A percentile compares a stretch with the other conserved stretches of the same genome.
phyloP scores from a whole-genome alignment of 1,140 invertebrate species.

The Bombus waltoni region DNA sequence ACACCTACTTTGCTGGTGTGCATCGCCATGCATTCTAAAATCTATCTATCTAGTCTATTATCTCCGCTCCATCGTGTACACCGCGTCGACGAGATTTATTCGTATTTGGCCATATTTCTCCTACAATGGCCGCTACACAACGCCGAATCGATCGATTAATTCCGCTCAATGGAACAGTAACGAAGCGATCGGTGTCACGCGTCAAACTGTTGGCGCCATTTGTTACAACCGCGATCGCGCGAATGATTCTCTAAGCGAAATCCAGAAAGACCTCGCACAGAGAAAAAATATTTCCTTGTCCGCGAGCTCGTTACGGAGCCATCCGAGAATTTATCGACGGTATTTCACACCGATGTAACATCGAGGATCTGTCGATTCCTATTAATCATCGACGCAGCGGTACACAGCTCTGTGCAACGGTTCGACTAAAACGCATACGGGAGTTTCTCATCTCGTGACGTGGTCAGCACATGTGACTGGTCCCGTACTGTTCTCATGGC shows the following conservation, averaged over 20 bases:
- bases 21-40: background rate
- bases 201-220: background rate
- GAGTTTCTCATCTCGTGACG: conserved; percentile 55
- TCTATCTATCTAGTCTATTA: background rate
- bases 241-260: background rate
- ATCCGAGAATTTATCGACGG: conserved; percentile 57
- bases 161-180: conserved; percentile 15
- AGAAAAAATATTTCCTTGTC: conserved; percentile 47
- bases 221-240: background rate
- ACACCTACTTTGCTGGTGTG: background rate
- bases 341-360: conserved; percentile 26
- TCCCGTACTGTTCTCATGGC: conserved; percentile 58
- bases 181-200: conserved; percentile 24
- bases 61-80: background rate
- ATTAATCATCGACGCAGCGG: conserved; percentile 57
- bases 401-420: conserved; percentile 11
- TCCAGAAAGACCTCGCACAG: background rate
- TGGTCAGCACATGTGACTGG: conserved; percentile 54
- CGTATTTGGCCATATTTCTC: background rate
- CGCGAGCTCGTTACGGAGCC: background rate
- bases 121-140: background rate
- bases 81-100: background rate
- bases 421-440: conserved; percentile 36
- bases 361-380: conserved; percentile 58
- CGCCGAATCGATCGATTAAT: conserved; percentile 42